Evolutionary conservation across 2,888 invertebrate species (phyloP), one percentile per base, ranked within the genome.

Genomic region (Taenaris catops): DNA sequence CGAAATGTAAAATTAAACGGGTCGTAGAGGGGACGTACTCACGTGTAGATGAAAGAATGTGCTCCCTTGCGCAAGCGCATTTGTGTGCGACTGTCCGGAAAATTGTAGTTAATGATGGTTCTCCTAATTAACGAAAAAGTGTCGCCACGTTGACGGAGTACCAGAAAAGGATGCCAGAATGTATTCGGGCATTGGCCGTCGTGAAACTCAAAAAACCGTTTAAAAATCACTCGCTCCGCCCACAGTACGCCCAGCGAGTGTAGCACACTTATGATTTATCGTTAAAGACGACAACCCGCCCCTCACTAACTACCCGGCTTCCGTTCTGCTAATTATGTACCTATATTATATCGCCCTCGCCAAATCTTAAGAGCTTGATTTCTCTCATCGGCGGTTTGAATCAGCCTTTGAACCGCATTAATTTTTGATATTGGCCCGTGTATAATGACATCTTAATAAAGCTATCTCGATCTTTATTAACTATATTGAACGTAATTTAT

Each of bases 181-280:
- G 55, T 67, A 68, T 67, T 62, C 70, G 68, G 66, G 74, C 75
- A 80, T 83, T 83, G 84, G 84, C 67, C 70, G 69, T 58, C 50
- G 61, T 57, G 61, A 65, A 68, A 71, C 76, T 80, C 79, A 83
- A 84, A 84, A 84, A 84, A 84, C 79, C 73, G 79, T 83, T 84
- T 83, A 83, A 83, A 83, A 83, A 73, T 80, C 72, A 75, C 63
- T 83, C 70, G 84, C 84, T 58, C 81, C 84, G 76, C 84, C 84
- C 71, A 68, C 68, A 55, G 63, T 67, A 73, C 81, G 83, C 79
- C 83, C 81, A 71, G 63, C 58, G 62, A 65, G 69, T 75, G 71
- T 61, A 65, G 76, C 69, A 71, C 80, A 78, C 83, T 79, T 84
- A 84, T 84, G 84, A 84, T 84, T 83, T 84, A 84, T 84, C 75